Percentiles rank a stretch among this genome's conserved stretches.
Evolutionary conservation across 2,113 vertebrate species (phyloP).

Genomic region (Heterotilapia buettikoferi): DNA sequence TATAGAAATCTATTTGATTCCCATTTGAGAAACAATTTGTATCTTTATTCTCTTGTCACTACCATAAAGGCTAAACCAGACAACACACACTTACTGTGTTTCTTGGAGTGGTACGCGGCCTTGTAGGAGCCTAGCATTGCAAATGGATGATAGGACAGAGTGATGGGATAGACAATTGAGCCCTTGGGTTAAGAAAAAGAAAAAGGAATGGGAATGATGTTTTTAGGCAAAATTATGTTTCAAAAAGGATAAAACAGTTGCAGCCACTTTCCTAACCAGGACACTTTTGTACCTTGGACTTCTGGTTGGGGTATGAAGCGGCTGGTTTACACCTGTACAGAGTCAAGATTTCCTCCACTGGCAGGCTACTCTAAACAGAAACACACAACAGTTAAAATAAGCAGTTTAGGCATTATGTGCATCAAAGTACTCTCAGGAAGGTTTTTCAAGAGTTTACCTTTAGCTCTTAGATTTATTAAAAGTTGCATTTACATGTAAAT

Average conservation of each 20-base stretch:
- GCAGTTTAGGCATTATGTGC: neutral
- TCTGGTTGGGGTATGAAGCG: constrained; percentile 22
- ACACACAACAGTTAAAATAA: neutral
- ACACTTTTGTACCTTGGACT: constrained; percentile 53
- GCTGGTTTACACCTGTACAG: constrained; percentile 76
- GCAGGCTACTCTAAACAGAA: constrained; percentile 72
- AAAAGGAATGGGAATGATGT: neutral
- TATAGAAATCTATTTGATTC: neutral
- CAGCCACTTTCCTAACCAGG: neutral
- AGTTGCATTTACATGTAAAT: neutral
- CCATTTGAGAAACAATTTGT: neutral
- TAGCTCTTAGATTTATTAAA: neutral
- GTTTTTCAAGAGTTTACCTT: neutral
- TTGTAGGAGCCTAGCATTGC: constrained; percentile 81
- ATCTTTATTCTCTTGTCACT: neutral
- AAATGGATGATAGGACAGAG: constrained; percentile 78
- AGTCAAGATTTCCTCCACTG: constrained; percentile 78
- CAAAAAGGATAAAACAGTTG: neutral
- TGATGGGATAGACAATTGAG: constrained; percentile 66
- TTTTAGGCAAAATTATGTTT: neutral
- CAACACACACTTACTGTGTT: constrained; percentile 69
- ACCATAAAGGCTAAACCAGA: neutral
- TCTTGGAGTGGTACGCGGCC: constrained; percentile 71
- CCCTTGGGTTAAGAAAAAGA: constrained; percentile 25
- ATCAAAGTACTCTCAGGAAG: neutral